Evolutionary conservation across 1,140 invertebrate species (phyloP), one percentile per base, ranked within the genome.

Genomic region (Scaptomyza montana): DNA sequence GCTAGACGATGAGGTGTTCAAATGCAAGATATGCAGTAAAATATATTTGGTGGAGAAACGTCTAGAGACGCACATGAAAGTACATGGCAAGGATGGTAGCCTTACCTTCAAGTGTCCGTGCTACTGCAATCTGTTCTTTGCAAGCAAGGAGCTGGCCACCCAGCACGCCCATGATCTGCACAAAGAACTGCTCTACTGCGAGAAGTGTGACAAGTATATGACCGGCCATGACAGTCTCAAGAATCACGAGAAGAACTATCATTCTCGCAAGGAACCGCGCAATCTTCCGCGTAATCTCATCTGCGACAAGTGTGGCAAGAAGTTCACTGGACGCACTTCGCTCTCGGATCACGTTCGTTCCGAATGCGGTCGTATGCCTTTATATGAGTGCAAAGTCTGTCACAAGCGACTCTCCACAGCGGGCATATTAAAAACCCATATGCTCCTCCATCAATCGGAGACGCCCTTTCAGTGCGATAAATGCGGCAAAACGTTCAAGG

Each of bases 301-400:
- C 36, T 93, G 92, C 74, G 86, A 92, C 13, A 92, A 91, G 60
- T 93, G 92, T 65, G 92, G 92, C 19, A 90, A 92, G 54, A 90
- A 92, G 54, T 93, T 92, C 43, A 77, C 77, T 19, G 90, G 92
- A 10, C 92, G 92, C 64, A 84, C 87, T 5, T 79, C 89, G 1
- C 72, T 93, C n/a, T 82, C 77, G 7, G 81, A 82, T 59, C 92
- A 93, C 36, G 90, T 92, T n/a, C 75, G 91, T 8, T 90, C 80
- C 5, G 90, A 93, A 55, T 93, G 92, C 73, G 90, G 90, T 3
- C 75, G 87, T 21, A 60, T 81, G 5, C 92, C 92, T 0, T 62
- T 89, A 9, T 92, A 91, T 60, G 74, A 80, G 54, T 93, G 92
- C 77, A 66, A 67, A 9, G 77, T 90, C 5, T 93, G 93, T 64